These are phyloP conservation scores for Teleiodes luculella DNA, from an alignment of 2,888 invertebrate genomes.

Conservation along the genomic window DNA sequence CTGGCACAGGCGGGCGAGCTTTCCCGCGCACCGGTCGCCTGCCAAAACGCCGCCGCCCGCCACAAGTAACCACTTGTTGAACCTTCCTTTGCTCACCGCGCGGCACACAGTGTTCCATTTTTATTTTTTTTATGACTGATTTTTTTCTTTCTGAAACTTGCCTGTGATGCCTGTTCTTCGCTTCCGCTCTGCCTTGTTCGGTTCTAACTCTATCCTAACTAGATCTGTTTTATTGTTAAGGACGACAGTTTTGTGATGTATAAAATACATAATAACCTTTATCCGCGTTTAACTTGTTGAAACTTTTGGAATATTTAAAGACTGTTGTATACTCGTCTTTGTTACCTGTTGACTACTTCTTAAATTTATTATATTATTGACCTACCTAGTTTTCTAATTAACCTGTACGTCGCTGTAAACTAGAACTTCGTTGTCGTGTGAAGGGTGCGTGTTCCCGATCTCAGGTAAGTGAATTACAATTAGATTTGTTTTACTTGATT, in stretches of 20 bases:
- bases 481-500: no score
- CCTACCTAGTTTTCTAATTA: constrained; percentile 53
- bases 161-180: constrained; percentile 69
- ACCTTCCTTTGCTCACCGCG: constrained; percentile 59
- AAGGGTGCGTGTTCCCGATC: constrained; percentile 37
- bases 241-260: constrained; percentile 43
- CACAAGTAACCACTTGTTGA: constrained; percentile 71
- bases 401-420: constrained; percentile 59
- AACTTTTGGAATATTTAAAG: constrained; percentile 70
- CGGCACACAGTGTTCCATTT: constrained; percentile 34
- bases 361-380: constrained; percentile 54
- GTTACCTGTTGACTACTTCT: constrained; percentile 75
- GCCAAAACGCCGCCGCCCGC: constrained; percentile 55
- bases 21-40: constrained; percentile 64
- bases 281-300: constrained; percentile 60
- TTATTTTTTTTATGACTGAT: constrained; percentile 27
- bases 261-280: constrained; percentile 20
- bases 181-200: constrained; percentile 53
- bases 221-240: constrained; percentile 61
- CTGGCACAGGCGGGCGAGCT: constrained; percentile 71
- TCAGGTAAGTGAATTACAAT: constrained; percentile 41
- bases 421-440: constrained; percentile 24
- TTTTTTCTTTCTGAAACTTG: constrained; percentile 29
- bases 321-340: constrained; percentile 14
- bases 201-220: constrained; percentile 40